Conservation (phyloP, 2,113 vertebrate genomes). For the Cryptomyrus ogoouensis region DNA sequence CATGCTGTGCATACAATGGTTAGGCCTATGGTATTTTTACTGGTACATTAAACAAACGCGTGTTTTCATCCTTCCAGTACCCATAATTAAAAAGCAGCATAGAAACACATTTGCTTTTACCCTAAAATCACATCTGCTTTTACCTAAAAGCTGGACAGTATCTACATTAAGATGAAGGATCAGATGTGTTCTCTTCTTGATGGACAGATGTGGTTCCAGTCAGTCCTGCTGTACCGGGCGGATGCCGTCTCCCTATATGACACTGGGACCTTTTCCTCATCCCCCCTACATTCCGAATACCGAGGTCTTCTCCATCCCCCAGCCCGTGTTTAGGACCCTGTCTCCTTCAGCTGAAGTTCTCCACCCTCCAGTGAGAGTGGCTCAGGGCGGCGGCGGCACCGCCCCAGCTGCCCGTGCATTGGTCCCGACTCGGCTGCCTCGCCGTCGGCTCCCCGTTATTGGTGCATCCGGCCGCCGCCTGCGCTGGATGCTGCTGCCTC, state of each 20-base stretch:
- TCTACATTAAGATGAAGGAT: neutral
- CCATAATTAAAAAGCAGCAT: neutral
- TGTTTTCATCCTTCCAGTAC: neutral
- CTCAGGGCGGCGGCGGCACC: neutral
- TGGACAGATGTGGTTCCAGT: neutral
- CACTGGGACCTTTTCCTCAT: neutral
- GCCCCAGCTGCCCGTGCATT: slow-evolving; percentile 10
- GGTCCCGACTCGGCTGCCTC: neutral
- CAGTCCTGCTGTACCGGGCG: neutral
- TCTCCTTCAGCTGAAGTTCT: neutral
- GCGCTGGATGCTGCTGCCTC: slow-evolving; percentile 19
- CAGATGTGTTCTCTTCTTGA: neutral
- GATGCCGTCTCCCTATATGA: neutral
- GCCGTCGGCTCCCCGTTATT: slow-evolving; percentile 1
- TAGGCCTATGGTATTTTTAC: neutral
- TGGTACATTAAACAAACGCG: neutral
- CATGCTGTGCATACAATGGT: neutral
- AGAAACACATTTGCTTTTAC: neutral
- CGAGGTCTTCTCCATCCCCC: neutral
- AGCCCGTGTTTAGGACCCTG: neutral
- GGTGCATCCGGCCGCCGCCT: slow-evolving; percentile 17
- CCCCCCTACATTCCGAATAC: neutral
- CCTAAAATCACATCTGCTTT: neutral
- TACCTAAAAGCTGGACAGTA: neutral
- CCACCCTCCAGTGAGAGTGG: neutral